These are phyloP conservation scores for Meganola albula DNA, from an alignment of 2,888 invertebrate species.

Conservation along the genomic window DNA sequence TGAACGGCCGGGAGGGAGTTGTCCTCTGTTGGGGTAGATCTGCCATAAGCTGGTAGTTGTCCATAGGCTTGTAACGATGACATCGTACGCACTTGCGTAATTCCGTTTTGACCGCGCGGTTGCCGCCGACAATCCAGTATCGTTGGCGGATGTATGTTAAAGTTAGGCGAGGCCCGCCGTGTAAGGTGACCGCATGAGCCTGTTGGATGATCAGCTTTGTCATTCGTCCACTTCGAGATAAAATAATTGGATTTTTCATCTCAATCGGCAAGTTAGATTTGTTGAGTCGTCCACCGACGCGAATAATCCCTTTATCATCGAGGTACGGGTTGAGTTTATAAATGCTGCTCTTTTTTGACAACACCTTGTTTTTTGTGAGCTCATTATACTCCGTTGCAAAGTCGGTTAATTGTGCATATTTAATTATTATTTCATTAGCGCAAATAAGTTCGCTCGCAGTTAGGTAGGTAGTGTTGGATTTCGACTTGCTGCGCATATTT, in stretches of 20 bases:
- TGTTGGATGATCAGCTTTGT: slow-evolving; percentile 2
- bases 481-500: slow-evolving; percentile 2
- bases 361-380: too few species aligned
- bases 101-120: too few species aligned
- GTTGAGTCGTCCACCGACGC: slow-evolving; percentile 6
- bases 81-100: too few species aligned
- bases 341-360: too few species aligned
- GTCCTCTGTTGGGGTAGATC: too few species aligned
- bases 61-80: too few species aligned
- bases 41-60: too few species aligned
- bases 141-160: too few species aligned
- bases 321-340: slow-evolving; percentile 2
- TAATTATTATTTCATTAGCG: slow-evolving; percentile 1
- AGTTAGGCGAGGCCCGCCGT: too few species aligned
- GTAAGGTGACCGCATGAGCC: slow-evolving; percentile 5
- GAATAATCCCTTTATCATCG: slow-evolving; percentile 2
- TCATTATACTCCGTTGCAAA: slow-evolving; percentile 2
- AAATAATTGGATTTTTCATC: slow-evolving; percentile 2
- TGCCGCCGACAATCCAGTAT: too few species aligned
- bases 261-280: slow-evolving; percentile 3
- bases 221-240: not conserved
- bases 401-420: not conserved
- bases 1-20: too few species aligned
- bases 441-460: slow-evolving; percentile 1
- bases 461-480: slow-evolving; percentile 3